Evolutionary conservation across 2,113 vertebrate species (phyloP).

Genomic region (Bubo bubo): DNA sequence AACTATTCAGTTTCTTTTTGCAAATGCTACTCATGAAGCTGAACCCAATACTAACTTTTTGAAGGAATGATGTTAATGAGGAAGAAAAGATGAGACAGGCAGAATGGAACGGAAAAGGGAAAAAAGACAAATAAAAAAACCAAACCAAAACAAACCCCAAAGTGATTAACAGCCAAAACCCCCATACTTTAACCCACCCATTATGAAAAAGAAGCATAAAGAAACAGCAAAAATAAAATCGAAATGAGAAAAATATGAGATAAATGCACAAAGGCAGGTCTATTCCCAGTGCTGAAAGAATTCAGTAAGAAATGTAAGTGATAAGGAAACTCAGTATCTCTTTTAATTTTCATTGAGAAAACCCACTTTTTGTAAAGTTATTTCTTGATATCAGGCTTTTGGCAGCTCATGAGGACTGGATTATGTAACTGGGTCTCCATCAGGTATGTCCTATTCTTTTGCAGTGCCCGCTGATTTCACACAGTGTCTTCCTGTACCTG

Average conservation of each 20-base stretch:
- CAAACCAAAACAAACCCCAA: not conserved
- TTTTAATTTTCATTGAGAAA: not conserved
- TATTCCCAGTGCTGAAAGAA: not conserved
- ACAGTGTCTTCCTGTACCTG: not conserved
- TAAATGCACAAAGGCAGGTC: not conserved
- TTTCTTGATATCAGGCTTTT: not conserved
- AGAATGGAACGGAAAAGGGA: not conserved
- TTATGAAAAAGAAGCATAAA: not conserved
- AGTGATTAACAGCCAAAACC: not conserved
- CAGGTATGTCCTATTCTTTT: not conserved
- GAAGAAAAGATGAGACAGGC: not conserved
- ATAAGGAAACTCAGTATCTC: not conserved
- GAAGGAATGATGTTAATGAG: not conserved
- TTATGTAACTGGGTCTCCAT: not conserved
- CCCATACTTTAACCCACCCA: not conserved
- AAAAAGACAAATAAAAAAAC: not conserved
- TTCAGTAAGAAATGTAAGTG: not conserved
- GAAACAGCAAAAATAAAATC: not conserved
- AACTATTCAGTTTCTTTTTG: not conserved
- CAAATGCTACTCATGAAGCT: not conserved
- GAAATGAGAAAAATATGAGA: not conserved
- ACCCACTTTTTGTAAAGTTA: not conserved
- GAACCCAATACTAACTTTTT: not conserved
- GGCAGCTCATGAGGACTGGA: not conserved
- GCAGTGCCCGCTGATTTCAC: not conserved